These are phyloP conservation scores for Dendrolimus houi DNA, from an alignment of 2,888 invertebrate species.

Conservation along the genomic window DNA sequence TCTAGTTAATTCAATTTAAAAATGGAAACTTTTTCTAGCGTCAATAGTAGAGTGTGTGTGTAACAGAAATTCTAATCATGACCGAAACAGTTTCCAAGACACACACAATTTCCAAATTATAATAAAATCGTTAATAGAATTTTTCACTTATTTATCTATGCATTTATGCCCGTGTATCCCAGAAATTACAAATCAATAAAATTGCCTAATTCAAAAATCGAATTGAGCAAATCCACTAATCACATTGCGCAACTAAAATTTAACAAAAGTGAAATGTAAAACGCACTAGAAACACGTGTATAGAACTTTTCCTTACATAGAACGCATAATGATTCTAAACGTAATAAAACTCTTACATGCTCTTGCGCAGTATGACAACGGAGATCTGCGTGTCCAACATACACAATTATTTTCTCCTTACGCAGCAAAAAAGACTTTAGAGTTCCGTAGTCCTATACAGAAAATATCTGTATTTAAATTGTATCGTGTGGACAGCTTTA, in stretches of 20 bases:
- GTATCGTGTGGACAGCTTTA: too few species aligned
- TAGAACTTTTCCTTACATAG: constrained; percentile 15
- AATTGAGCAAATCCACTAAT: constrained; percentile 11
- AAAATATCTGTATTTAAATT: too few species aligned
- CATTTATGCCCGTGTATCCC: too few species aligned
- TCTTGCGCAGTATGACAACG: constrained; percentile 5
- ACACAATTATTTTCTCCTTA: not conserved
- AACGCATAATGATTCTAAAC: constrained; percentile 12
- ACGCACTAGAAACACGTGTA: not conserved
- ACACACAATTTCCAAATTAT: too few species aligned
- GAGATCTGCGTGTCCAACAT: constrained; percentile 5
- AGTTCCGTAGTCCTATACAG: not conserved
- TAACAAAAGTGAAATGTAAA: not conserved
- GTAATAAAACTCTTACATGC: constrained; percentile 12
- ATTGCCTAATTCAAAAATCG: not conserved
- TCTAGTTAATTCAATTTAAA: too few species aligned
- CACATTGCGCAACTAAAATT: constrained; percentile 1
- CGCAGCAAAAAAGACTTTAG: not conserved
- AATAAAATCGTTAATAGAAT: too few species aligned
- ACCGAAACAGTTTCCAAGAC: too few species aligned
- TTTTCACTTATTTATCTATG: too few species aligned
- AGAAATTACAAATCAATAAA: not conserved
- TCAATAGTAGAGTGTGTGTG: too few species aligned
- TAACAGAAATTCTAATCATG: too few species aligned
- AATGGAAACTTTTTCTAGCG: too few species aligned